Base-by-base conservation (phyloP, 1,140 invertebrate genomes). In the Panagrolaimus sp. region DNA sequence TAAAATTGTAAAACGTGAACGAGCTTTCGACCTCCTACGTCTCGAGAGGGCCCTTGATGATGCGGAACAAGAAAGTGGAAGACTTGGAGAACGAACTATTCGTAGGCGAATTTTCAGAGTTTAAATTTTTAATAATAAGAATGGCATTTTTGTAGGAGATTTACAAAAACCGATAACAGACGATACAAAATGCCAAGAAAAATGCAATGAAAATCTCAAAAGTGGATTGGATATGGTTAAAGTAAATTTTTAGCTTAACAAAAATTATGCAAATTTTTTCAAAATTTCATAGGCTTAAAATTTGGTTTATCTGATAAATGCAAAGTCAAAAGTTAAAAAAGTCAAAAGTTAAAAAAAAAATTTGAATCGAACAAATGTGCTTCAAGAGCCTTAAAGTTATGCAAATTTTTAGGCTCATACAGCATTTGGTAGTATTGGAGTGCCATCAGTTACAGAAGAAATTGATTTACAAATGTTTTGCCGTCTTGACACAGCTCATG, bases 161-260 rank as follows among this genome's bases (percentile, higher is more conserved):
- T 58, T 58, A 28, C 21, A 58, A 26, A 1, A 3, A 1, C 15
- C 52, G 0, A 8, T 24, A 26, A 28, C 14, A 58, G 74, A 77
- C 28, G 79, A 82, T 72, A 69, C 47, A 17, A 69, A 72, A 43
- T 83, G 81, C 73, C 82, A 82, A 48, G 48, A 72, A 58, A 67
- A 67, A 64, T 82, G 80, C 63, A 83, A 83, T 69, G 76, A 82
- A 43, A 63, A 74, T 21, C 67, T 83, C 28, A 71, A 78, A 45
- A 71, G 64, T 68, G 78, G 76, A 9, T 64, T 81, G 48, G 81
- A 81, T 65, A 81, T 81, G 80, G 80, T 81, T 17, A 83, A 81
- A 73, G 79, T 81, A 68, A 55, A n/a, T n/a, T n/a, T n/a, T n/a
- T n/a, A n/a, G n/a, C n/a, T n/a, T n/a, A n/a, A n/a, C n/a, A n/a